Conservation (phyloP, 2,113 vertebrate genomes). For the Zapus hudsonius region DNA sequence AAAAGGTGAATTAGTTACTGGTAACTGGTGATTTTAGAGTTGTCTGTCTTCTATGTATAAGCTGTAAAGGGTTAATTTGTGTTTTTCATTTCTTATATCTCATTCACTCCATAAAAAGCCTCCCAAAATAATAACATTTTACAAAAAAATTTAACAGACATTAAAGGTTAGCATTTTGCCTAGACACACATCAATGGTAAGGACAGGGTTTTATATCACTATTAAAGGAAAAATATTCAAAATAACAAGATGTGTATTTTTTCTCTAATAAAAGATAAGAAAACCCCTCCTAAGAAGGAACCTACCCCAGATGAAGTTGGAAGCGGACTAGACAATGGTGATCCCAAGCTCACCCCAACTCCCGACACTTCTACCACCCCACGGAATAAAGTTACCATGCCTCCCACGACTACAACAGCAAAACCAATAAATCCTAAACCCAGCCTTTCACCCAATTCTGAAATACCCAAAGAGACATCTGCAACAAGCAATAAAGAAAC, state of each 20-base stretch:
- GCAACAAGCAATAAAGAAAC: conserved; percentile 4
- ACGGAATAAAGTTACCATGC: conserved; percentile 27
- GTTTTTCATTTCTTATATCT: neutral
- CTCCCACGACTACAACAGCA: conserved; percentile 53
- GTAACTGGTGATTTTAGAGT: conserved; percentile 10
- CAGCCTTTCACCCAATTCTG: conserved; percentile 44
- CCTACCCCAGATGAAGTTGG: conserved; percentile 65
- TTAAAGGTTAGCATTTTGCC: neutral
- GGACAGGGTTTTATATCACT: neutral
- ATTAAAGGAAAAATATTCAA: neutral
- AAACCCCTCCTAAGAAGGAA: conserved; percentile 67
- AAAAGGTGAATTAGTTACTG: too few species aligned
- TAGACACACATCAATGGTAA: neutral
- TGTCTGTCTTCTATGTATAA: neutral
- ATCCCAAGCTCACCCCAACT: conserved; percentile 52
- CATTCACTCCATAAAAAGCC: neutral
- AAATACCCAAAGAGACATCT: conserved; percentile 45
- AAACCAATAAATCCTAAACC: conserved; percentile 55
- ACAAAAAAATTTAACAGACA: neutral
- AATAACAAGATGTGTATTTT: conserved; percentile 9
- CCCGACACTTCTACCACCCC: conserved; percentile 57
- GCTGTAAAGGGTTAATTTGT: neutral
- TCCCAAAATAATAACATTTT: conserved; percentile 38
- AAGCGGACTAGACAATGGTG: conserved; percentile 62
- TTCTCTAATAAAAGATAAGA: conserved; percentile 74